Conservation (phyloP, 2,113 vertebrate genomes). For the Ctenodactylus gundi region DNA sequence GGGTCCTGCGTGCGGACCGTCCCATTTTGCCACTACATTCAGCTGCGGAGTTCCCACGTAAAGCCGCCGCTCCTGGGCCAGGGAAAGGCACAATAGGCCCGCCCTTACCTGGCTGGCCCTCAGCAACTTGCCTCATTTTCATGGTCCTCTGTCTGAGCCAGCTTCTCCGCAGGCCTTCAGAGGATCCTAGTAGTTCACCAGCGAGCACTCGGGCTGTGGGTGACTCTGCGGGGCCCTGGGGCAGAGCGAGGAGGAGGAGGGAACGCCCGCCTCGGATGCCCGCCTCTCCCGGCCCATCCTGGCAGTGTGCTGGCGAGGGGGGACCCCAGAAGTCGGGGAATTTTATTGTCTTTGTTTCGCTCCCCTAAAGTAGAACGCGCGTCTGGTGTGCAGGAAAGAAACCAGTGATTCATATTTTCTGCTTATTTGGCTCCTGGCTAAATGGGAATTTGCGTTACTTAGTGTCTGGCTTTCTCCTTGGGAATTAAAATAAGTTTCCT, state of each 20-base stretch:
- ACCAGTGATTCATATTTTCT: constrained; percentile 2
- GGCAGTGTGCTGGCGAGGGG: not conserved
- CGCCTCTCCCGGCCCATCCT: not conserved
- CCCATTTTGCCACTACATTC: too few species aligned
- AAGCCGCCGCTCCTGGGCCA: too few species aligned
- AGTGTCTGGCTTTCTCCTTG: constrained; percentile 20
- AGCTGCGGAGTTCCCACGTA: too few species aligned
- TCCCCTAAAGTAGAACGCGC: not conserved
- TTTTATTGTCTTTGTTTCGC: constrained; percentile 4
- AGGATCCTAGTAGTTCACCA: not conserved
- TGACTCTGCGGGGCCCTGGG: not conserved
- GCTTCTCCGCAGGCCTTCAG: not conserved
- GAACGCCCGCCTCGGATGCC: too few species aligned
- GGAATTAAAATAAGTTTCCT: constrained; percentile 46
- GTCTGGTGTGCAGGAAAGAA: not conserved
- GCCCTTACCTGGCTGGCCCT: not conserved
- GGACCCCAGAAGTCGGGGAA: not conserved
- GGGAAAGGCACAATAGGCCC: too few species aligned
- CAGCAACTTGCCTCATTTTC: too few species aligned
- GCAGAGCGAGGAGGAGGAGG: not conserved
- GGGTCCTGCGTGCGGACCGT: too few species aligned
- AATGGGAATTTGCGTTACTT: constrained; percentile 45
- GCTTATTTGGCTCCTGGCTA: not conserved
- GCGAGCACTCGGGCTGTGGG: not conserved
- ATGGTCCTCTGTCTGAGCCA: not conserved